These are phyloP conservation scores for Pandemis heparana DNA, from an alignment of 2,888 invertebrate species.

Conservation along the genomic window DNA sequence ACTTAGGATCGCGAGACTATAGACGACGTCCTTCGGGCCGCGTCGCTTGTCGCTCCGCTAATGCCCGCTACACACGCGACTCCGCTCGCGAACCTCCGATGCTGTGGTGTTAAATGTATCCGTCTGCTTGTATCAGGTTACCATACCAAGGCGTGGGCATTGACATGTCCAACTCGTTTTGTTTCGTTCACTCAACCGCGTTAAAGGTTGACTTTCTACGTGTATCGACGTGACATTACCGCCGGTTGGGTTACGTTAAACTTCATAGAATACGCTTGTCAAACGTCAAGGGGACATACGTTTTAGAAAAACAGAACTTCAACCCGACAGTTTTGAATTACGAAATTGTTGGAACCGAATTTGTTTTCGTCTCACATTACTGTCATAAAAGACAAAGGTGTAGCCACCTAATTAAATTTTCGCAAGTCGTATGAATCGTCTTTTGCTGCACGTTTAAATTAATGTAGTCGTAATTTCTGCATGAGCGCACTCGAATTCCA, in stretches of 20 bases:
- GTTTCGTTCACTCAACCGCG: slow-evolving; percentile 79
- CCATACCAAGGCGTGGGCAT: slow-evolving; percentile 84
- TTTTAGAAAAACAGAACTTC: slow-evolving; percentile 46
- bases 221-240: slow-evolving; percentile 76
- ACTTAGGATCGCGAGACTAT: slow-evolving; percentile 64
- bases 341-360: slow-evolving; percentile 1
- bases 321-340: slow-evolving; percentile 11
- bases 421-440: slow-evolving; percentile 28
- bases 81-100: slow-evolving; percentile 63
- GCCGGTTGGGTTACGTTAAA: slow-evolving; percentile 73
- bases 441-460: slow-evolving; percentile 53
- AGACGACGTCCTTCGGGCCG: slow-evolving; percentile 59
- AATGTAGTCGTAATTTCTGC: slow-evolving; percentile 61
- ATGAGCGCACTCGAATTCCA: slow-evolving; percentile 51
- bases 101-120: slow-evolving; percentile 81
- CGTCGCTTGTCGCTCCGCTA: slow-evolving; percentile 65
- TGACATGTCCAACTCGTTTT: slow-evolving; percentile 84
- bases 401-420: slow-evolving; percentile 44
- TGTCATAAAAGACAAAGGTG: slow-evolving; percentile 16
- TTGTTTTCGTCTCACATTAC: background rate
- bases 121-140: slow-evolving; percentile 82
- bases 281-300: slow-evolving; percentile 63
- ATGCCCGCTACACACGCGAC: slow-evolving; percentile 58
- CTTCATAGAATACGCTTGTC: slow-evolving; percentile 72
- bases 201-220: slow-evolving; percentile 81